These are phyloP conservation scores for Arge pagana DNA, from an alignment of 2,888 invertebrate genomes.

Conservation along the genomic window DNA sequence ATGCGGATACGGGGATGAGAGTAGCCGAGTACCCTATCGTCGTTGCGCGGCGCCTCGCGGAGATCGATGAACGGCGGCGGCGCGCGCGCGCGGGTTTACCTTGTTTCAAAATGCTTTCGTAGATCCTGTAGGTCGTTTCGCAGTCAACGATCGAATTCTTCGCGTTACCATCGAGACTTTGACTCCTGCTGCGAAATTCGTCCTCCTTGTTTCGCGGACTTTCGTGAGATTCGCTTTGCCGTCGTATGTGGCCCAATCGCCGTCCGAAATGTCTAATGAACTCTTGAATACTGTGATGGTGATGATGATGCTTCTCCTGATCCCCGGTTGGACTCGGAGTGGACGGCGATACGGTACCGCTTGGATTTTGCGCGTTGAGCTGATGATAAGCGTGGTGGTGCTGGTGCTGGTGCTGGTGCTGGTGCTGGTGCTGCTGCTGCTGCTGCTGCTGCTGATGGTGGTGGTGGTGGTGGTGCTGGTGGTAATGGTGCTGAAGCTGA, in stretches of 20 bases:
- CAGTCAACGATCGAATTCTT: constrained; percentile 72
- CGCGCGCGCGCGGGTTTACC: constrained; percentile 64
- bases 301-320: constrained; percentile 57
- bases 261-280: constrained; percentile 76
- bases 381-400: constrained; percentile 41
- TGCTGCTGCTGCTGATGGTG: constrained; percentile 45
- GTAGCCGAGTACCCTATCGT: no score
- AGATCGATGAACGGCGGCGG: no score
- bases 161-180: constrained; percentile 72
- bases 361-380: constrained; percentile 32
- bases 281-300: constrained; percentile 77
- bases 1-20: no score
- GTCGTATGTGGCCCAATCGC: constrained; percentile 74
- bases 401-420: constrained; percentile 41
- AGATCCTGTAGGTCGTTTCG: constrained; percentile 81
- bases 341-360: constrained; percentile 40
- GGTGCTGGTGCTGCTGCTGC: constrained; percentile 41
- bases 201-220: constrained; percentile 63
- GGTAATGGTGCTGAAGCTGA: constrained; percentile 53
- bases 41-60: no score
- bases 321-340: constrained; percentile 46
- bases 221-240: constrained; percentile 64
- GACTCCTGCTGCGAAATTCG: constrained; percentile 77
- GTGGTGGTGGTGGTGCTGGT: constrained; percentile 38
- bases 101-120: constrained; percentile 77